Base-by-base conservation (phyloP, 2,113 vertebrate genomes). In the Cariama cristata region DNA sequence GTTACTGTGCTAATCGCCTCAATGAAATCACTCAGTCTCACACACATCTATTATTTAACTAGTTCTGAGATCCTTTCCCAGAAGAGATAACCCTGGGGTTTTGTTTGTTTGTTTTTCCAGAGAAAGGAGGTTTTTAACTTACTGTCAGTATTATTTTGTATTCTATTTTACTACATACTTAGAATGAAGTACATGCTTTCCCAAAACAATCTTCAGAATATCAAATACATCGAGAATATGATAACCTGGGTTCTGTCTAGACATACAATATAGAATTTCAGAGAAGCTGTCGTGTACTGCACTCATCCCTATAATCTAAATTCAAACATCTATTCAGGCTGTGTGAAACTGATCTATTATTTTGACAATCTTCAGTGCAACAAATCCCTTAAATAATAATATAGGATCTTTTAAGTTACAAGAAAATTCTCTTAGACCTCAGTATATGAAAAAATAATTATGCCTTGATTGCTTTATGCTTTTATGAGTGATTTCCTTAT, bases 291-390 rank as follows among this genome's bases (percentile, higher is more conserved):
- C 2, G 0, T 24, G 23, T 49, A 44, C 67, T 71, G 69, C 42
- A 82, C 30, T 89, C 74, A 77, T 71, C 44, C 8, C 2, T 77
- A 47, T 62, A 81, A 89, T 49, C 80, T 93, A 38, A 58, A 72
- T 77, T 55, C 47, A 88, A 85, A 50, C 33, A 52, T 56, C 60
- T 68, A 62, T 86, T 79, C 74, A 69, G 32, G 14, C 35, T 67
- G 35, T 15, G 27, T 77, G 53, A 93, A 93, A 83, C 4, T 52
- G 79, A 88, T 90, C 38, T 35, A 33, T 76, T 95, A 86, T 94
- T 92, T 94, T 97, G 90, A 95, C 92, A 94, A 69, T 33, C 15
- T 83, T 83, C 12, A 80, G 12, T 12, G 47, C n/a, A 96, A 93
- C 26, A 93, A 80, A 95, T 38, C 32, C 26, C 42, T 95, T 83